These are phyloP conservation scores for Cassiopea andromeda DNA, from an alignment of 30 jellyfish, hydroid and myxozoan genomes.

Conservation along the genomic window DNA sequence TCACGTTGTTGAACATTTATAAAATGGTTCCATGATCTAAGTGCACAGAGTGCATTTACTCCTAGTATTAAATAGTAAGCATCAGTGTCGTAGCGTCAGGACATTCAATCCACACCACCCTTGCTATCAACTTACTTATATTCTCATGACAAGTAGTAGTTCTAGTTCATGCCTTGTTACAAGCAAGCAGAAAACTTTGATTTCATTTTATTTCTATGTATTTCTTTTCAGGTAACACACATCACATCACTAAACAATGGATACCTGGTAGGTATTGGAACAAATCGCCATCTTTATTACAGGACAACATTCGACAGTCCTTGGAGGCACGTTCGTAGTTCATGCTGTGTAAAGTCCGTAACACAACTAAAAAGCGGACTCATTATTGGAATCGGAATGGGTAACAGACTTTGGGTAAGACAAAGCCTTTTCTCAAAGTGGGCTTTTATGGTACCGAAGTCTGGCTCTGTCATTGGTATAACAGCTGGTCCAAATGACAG, in stretches of 20 bases:
- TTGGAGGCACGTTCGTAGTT: slow-evolving; percentile 20
- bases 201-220: too few species aligned
- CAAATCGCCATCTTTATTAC: slow-evolving; percentile 1
- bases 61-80: too few species aligned
- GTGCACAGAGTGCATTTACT: too few species aligned
- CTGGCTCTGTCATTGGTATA: slow-evolving; percentile 11
- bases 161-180: too few species aligned
- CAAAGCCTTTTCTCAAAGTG: neutral
- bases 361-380: slow-evolving; percentile 12
- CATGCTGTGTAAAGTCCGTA: slow-evolving; percentile 4
- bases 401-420: slow-evolving; percentile 12
- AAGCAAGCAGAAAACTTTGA: too few species aligned
- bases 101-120: too few species aligned
- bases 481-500: neutral
- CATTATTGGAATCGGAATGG: slow-evolving; percentile 11
- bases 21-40: too few species aligned
- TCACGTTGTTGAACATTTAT: too few species aligned
- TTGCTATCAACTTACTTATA: too few species aligned
- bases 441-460: neutral
- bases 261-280: slow-evolving; percentile 9
- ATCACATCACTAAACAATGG: slow-evolving; percentile 13
- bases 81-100: too few species aligned
- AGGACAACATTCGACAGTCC: neutral
- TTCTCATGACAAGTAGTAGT: too few species aligned
- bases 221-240: neutral